phyloP scores from a whole-genome alignment of 2,888 invertebrate species.

The Camptogramma bilineatum region DNA sequence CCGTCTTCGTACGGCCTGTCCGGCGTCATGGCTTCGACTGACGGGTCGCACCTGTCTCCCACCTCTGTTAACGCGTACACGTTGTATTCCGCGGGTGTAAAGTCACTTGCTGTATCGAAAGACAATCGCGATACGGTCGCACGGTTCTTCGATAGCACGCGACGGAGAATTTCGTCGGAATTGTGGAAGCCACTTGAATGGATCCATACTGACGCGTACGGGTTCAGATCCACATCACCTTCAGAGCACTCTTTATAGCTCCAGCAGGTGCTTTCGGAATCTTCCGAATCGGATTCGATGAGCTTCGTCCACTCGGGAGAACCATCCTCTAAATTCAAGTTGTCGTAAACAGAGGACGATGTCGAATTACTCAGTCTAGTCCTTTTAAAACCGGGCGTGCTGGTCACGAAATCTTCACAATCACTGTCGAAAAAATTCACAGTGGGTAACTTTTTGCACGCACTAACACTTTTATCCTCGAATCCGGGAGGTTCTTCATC shows the following conservation, averaged over 20 bases:
- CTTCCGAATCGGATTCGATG: conserved; percentile 64
- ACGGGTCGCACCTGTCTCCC: conserved; percentile 76
- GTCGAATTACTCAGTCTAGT: conserved; percentile 58
- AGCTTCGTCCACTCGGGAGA: conserved; percentile 46
- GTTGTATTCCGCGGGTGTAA: conserved; percentile 66
- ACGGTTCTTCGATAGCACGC: conserved; percentile 69
- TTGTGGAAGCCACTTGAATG: conserved; percentile 80
- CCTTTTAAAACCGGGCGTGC: conserved; percentile 61
- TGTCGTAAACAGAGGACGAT: conserved; percentile 58
- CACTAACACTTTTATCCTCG: conserved; percentile 38
- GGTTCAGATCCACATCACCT: conserved; percentile 57
- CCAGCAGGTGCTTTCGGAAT: conserved; percentile 80
- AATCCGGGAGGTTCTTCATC: conserved; percentile 25
- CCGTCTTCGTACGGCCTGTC: conserved; percentile 77
- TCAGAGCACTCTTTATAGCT: conserved; percentile 78
- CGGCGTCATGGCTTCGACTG: conserved; percentile 78
- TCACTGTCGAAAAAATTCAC: conserved; percentile 61
- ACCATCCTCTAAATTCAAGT: conserved; percentile 54
- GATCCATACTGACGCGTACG: conserved; percentile 77
- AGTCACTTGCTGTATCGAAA: conserved; percentile 74
- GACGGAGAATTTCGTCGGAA: conserved; percentile 71
- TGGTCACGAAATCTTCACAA: conserved; percentile 68
- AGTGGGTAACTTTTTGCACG: conserved; percentile 6
- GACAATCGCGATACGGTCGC: conserved; percentile 73
- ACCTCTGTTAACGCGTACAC: conserved; percentile 77